Evolutionary conservation across 2,888 invertebrate species (phyloP).

Genomic region (Sussaba pulchella): DNA sequence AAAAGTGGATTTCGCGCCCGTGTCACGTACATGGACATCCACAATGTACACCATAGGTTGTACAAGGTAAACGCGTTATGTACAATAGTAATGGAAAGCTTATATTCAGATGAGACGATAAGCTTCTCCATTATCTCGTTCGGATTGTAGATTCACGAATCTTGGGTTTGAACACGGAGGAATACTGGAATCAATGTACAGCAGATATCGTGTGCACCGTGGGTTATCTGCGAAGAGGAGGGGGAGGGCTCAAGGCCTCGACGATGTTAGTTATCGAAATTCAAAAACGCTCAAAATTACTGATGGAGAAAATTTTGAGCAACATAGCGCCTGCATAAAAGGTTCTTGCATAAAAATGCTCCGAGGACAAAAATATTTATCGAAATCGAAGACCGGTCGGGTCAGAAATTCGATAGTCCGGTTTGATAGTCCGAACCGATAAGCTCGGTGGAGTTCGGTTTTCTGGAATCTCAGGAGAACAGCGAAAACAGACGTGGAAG

Average conservation of each 20-base stretch:
- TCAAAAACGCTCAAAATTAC: neutral
- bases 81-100: constrained; percentile 65
- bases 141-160: constrained; percentile 54
- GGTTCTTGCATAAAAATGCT: too few species aligned
- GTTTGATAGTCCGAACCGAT: constrained; percentile 41
- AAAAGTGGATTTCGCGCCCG: constrained; percentile 40
- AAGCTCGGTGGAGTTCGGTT: constrained; percentile 48
- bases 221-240: neutral
- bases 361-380: too few species aligned
- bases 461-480: constrained; percentile 24
- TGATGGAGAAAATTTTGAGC: too few species aligned
- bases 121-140: constrained; percentile 62
- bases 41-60: constrained; percentile 12
- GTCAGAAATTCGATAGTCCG: too few species aligned
- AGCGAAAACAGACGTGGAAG: constrained; percentile 44
- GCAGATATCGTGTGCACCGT: constrained; percentile 17
- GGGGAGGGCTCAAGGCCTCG: neutral
- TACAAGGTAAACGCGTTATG: constrained; percentile 56
- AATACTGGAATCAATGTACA: constrained; percentile 17
- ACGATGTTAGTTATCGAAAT: constrained; percentile 32
- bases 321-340: too few species aligned
- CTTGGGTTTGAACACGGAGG: constrained; percentile 62
- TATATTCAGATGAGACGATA: constrained; percentile 61
- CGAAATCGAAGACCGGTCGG: too few species aligned
- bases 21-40: constrained; percentile 12